These are phyloP conservation scores for Matsumurasca onukii DNA, from an alignment of 1,140 invertebrate species.

Conservation along the genomic window DNA sequence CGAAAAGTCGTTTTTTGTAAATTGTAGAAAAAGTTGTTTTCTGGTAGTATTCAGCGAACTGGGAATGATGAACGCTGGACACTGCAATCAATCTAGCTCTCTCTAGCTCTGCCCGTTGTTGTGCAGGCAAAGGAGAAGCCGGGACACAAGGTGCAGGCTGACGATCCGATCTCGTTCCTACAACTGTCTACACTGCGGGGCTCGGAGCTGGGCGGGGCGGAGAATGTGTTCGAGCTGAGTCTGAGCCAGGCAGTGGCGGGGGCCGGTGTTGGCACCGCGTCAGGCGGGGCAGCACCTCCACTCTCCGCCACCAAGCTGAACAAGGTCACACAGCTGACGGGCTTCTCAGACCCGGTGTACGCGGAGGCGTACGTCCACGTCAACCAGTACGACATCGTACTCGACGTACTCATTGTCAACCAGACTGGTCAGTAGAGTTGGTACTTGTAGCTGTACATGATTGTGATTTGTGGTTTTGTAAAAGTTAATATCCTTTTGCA, in stretches of 20 bases:
- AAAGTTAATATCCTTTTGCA: too few relatives aligned
- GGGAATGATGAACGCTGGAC: too few relatives aligned
- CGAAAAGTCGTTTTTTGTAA: too few relatives aligned
- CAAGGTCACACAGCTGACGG: constrained; percentile 98
- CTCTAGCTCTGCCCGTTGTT: too few relatives aligned
- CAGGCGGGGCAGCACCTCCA: constrained; percentile 29
- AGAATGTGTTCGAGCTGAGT: constrained; percentile 95
- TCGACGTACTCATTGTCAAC: constrained; percentile 98
- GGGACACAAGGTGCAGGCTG: constrained; percentile 73
- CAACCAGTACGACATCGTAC: constrained; percentile 97
- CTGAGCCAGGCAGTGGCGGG: constrained; percentile 88
- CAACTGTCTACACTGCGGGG: constrained; percentile 73
- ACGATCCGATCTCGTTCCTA: constrained; percentile 84
- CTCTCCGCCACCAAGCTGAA: constrained; percentile 63
- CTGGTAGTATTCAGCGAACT: too few relatives aligned
- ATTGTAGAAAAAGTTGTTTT: too few relatives aligned
- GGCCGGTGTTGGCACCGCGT: constrained; percentile 36
- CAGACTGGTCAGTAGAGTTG: constrained; percentile 71
- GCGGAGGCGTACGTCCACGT: constrained; percentile 99
- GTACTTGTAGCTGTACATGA: not conserved
- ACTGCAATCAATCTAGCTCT: too few relatives aligned
- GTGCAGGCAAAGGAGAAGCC: constrained; percentile 67
- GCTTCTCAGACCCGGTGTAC: constrained; percentile 99
- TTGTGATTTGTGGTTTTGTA: constrained; percentile 7
- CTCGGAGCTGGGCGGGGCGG: constrained; percentile 47